These are phyloP conservation scores for Zaprionus vittiger DNA, from an alignment of 1,140 invertebrate genomes.

Conservation along the genomic window DNA sequence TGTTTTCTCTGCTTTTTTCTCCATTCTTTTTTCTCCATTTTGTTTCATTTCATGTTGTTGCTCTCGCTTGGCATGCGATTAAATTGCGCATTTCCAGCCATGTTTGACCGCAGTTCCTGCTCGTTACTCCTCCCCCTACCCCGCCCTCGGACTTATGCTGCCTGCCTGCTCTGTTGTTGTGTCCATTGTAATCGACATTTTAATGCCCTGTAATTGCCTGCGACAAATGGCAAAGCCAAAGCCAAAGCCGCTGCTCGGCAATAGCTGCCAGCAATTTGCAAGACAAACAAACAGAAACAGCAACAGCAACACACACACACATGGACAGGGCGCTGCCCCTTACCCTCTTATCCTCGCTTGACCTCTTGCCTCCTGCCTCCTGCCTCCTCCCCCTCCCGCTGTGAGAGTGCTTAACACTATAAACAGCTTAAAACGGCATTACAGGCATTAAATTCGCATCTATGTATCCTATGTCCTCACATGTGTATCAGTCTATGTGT, in stretches of 20 bases:
- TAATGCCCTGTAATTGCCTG: constrained; percentile 57
- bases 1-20: neutral
- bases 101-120: constrained; percentile 28
- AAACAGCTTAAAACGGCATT: constrained; percentile 67
- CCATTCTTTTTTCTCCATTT: neutral
- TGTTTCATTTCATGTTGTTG: constrained; percentile 9
- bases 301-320: constrained; percentile 4
- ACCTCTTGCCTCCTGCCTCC: too few species aligned
- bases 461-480: neutral
- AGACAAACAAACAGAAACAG: constrained; percentile 40
- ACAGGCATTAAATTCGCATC: constrained; percentile 20
- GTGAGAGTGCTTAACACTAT: constrained; percentile 55
- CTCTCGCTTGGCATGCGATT: constrained; percentile 29
- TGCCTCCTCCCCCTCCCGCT: neutral
- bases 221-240: constrained; percentile 19
- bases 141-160: neutral
- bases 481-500: neutral
- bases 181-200: constrained; percentile 48
- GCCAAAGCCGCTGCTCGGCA: constrained; percentile 25
- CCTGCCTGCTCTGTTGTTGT: neutral
- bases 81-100: constrained; percentile 39
- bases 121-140: neutral
- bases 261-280: constrained; percentile 58
- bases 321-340: neutral
- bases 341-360: too few species aligned